phyloP scores from a whole-genome alignment of 1,140 invertebrate genomes.

The Trichoplusia ni region DNA sequence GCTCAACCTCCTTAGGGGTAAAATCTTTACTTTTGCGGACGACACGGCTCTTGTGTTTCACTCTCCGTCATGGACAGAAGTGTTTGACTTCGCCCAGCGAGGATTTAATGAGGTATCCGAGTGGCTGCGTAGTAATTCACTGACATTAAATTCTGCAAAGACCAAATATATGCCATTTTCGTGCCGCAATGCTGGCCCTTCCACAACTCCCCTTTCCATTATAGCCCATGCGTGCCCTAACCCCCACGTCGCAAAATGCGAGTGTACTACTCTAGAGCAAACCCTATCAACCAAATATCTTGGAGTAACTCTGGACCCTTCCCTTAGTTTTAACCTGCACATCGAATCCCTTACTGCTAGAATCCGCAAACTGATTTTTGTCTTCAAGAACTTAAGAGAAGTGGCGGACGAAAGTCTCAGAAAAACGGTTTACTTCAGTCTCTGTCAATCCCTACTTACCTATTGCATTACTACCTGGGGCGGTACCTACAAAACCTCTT shows the following conservation, averaged over 20 bases:
- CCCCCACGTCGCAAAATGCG: background rate
- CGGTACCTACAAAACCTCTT: too few relatives aligned
- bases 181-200: background rate
- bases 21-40: conserved; percentile 36
- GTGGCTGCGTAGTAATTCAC: too few relatives aligned
- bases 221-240: background rate
- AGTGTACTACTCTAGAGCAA: background rate
- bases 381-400: conserved; percentile 39
- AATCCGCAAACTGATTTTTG: conserved; percentile 33
- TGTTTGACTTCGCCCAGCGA: background rate
- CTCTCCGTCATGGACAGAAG: conserved; percentile 15
- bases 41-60: conserved; percentile 37
- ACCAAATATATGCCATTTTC: conserved; percentile 33
- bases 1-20: conserved; percentile 10
- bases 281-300: background rate
- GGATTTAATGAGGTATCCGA: background rate
- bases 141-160: conserved; percentile 39
- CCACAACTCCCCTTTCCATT: background rate
- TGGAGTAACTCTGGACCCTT: conserved; percentile 12
- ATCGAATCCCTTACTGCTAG: conserved; percentile 21
- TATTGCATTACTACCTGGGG: too few relatives aligned
- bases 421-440: conserved; percentile 32
- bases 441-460: conserved; percentile 33
- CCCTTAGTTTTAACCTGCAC: conserved; percentile 21
- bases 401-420: conserved; percentile 11